Percentiles rank a stretch among this genome's conserved stretches.
Conservation (phyloP, 2,888 invertebrate genomes). For the Bimastos eiseni region DNA sequence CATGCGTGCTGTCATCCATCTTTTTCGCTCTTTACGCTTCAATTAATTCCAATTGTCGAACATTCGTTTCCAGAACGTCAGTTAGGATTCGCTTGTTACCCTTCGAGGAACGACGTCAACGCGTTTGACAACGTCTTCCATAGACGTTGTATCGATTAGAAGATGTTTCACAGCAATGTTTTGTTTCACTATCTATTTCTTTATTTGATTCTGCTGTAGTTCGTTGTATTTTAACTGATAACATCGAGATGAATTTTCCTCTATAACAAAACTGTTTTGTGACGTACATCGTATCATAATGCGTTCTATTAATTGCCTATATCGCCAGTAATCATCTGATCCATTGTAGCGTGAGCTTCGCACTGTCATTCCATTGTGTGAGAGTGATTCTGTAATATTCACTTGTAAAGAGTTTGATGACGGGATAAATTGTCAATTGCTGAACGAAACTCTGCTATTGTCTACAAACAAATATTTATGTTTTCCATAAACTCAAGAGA, state of each 20-base stretch:
- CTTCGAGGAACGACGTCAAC: background rate
- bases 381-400: background rate
- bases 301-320: background rate
- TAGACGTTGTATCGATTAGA: background rate
- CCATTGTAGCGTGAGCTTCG: background rate
- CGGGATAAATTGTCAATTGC: background rate
- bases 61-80: background rate
- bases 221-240: background rate
- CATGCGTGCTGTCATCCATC: background rate
- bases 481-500: too few relatives aligned
- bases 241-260: background rate
- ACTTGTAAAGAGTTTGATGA: background rate
- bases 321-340: background rate
- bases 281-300: background rate
- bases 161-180: background rate
- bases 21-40: conserved; percentile 5
- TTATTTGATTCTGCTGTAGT: background rate
- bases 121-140: background rate
- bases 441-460: too few relatives aligned
- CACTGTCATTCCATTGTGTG: background rate
- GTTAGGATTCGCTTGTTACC: background rate
- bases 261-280: too few relatives aligned
- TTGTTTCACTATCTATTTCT: background rate
- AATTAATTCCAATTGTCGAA: conserved; percentile 5
- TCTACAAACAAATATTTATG: too few relatives aligned